Percentiles rank a stretch among this genome's conserved stretches.
Conservation (phyloP, 2,113 vertebrate species). For the Cynopterus brachyotis region DNA sequence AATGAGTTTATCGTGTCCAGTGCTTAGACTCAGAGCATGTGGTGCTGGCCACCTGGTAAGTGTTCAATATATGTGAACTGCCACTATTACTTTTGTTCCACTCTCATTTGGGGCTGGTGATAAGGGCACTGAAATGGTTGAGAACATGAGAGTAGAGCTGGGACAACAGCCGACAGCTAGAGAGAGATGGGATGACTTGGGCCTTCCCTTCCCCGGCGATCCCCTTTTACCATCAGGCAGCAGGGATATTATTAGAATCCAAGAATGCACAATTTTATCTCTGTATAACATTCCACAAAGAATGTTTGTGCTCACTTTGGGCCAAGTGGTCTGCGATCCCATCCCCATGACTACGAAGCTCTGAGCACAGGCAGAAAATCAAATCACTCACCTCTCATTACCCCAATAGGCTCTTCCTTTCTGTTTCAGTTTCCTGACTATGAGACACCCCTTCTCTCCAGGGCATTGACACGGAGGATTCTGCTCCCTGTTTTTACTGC, state of each 20-base stretch:
- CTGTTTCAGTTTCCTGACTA: neutral
- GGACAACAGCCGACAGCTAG: neutral
- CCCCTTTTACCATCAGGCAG: neutral
- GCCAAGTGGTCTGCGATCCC: neutral
- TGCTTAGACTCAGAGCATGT: neutral
- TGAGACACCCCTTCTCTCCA: neutral
- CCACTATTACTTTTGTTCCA: fast-evolving
- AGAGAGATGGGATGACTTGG: neutral
- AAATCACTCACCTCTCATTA: neutral
- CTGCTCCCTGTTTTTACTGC: neutral
- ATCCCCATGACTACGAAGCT: neutral
- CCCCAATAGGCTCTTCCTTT: neutral
- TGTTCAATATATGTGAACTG: neutral
- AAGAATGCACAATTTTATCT: neutral
- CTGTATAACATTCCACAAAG: neutral
- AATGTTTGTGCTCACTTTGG: neutral
- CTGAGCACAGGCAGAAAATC: neutral
- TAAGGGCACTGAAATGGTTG: neutral
- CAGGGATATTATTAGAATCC: neutral
- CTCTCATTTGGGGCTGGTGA: neutral
- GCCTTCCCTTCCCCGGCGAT: neutral
- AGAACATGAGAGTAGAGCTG: neutral
- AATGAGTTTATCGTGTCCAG: neutral
- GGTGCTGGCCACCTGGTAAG: neutral
- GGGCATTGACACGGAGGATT: neutral